Evolutionary conservation across 1,140 invertebrate genomes (phyloP).

Genomic region (Proales similis): DNA sequence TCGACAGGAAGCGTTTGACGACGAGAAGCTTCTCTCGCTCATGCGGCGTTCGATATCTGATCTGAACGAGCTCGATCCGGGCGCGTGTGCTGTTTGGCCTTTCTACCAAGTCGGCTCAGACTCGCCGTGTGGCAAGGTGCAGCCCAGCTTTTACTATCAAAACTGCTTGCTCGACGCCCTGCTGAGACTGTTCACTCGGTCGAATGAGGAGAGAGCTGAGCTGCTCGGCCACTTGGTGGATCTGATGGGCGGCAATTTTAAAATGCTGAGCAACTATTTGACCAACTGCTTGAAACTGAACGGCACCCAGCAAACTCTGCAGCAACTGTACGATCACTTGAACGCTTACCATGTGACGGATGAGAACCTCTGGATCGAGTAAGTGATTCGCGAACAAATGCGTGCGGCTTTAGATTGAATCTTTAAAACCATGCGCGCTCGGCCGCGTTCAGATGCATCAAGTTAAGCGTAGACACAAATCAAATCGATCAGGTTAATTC

Average conservation of each 20-base stretch:
- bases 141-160: conserved; percentile 6
- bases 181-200: conserved; percentile 4
- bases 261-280: conserved; percentile 22
- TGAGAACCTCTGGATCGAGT: conserved; percentile 33
- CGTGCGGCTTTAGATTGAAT: no score
- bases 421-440: no score
- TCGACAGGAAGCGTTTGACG: no score
- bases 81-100: conserved; percentile 2
- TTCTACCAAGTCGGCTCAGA: not conserved
- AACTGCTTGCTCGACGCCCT: conserved; percentile 4
- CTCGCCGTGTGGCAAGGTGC: not conserved
- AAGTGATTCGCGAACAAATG: no score
- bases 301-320: conserved; percentile 17
- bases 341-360: conserved; percentile 6
- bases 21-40: no score
- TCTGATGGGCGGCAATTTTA: not conserved
- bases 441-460: no score
- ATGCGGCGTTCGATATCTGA: no score
- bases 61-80: no score
- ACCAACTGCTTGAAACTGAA: conserved; percentile 16
- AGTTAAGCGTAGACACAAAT: no score
- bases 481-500: no score
- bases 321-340: conserved; percentile 22
- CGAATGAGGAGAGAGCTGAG: conserved; percentile 4
- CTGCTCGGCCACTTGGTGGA: conserved; percentile 8